Percentiles rank a stretch among this genome's conserved stretches.
Evolutionary conservation across 2,113 vertebrate species (phyloP).

Genomic region (Turdus rufiventris): DNA sequence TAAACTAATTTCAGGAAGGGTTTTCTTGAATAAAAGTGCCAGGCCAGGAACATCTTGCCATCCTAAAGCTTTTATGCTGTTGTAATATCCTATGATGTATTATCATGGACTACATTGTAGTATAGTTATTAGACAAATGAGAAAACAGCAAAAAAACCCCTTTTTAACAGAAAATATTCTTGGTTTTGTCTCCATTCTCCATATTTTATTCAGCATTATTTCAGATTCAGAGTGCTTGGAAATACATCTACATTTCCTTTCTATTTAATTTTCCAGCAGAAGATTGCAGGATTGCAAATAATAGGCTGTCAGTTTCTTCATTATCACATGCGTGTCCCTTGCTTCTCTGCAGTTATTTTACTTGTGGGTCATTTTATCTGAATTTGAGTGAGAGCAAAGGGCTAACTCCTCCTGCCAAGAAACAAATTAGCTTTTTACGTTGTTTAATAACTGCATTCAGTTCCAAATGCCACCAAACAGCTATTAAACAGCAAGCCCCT

Average conservation of each 20-base stretch:
- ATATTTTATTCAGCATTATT: background rate
- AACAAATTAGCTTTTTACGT: conserved; percentile 62
- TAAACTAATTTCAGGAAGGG: background rate
- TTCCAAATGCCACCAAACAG: conserved; percentile 65
- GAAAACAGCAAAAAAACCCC: background rate
- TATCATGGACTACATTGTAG: background rate
- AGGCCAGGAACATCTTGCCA: background rate
- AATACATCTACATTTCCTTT: background rate
- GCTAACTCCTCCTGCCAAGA: conserved; percentile 18
- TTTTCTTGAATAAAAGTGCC: background rate
- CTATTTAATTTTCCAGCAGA: background rate
- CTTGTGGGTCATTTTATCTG: conserved; percentile 48
- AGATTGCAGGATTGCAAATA: background rate
- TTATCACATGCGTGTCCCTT: background rate
- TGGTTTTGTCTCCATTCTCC: background rate
- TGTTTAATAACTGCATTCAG: conserved; percentile 65
- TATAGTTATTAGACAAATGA: background rate
- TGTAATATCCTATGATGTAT: background rate
- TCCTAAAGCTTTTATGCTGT: background rate
- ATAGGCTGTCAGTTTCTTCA: background rate
- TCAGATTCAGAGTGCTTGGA: background rate
- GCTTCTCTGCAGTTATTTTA: conserved; percentile 46
- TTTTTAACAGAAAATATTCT: background rate
- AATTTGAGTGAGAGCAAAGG: conserved; percentile 27
- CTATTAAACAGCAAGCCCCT: conserved; percentile 57